Percentiles rank a stretch among this genome's conserved stretches.
These are phyloP conservation scores for Stictonetta naevosa DNA, from an alignment of 2,113 vertebrate species.

Conservation along the genomic window DNA sequence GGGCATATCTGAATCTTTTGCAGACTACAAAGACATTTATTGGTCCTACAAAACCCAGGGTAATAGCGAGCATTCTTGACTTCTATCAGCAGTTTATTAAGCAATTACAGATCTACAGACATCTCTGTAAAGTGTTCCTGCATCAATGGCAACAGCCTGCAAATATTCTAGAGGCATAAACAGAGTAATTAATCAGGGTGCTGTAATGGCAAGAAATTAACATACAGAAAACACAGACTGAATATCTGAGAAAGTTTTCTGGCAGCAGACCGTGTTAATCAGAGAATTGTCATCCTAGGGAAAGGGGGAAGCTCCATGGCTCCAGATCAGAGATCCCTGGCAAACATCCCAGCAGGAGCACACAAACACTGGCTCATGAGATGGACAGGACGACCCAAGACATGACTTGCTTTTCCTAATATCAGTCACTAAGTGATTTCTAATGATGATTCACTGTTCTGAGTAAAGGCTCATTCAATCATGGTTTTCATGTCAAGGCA, in stretches of 20 bases:
- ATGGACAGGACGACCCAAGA: neutral
- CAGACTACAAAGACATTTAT: neutral
- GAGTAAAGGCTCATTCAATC: neutral
- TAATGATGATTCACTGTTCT: neutral
- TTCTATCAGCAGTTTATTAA: slow-evolving; percentile 23
- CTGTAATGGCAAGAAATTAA: slow-evolving; percentile 56
- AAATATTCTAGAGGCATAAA: slow-evolving; percentile 64
- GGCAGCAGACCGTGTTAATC: neutral
- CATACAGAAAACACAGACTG: slow-evolving; percentile 30
- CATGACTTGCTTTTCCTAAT: neutral
- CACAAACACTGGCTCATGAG: neutral
- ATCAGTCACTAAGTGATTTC: neutral
- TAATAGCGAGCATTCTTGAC: neutral
- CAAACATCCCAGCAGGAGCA: slow-evolving; percentile 9
- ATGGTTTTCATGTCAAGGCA: neutral
- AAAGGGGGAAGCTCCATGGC: neutral
- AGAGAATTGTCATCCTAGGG: neutral
- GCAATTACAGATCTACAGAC: slow-evolving; percentile 38
- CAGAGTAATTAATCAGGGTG: slow-evolving; percentile 50
- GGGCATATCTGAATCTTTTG: neutral
- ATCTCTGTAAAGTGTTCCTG: neutral
- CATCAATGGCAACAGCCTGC: slow-evolving; percentile 30
- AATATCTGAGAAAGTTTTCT: slow-evolving; percentile 17
- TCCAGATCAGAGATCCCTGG: slow-evolving; percentile 11
- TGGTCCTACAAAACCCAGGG: neutral